Evolutionary conservation across 1,140 invertebrate species (phyloP), one percentile per base, ranked within the genome.

Genomic region (Neodiprion pinetum): DNA sequence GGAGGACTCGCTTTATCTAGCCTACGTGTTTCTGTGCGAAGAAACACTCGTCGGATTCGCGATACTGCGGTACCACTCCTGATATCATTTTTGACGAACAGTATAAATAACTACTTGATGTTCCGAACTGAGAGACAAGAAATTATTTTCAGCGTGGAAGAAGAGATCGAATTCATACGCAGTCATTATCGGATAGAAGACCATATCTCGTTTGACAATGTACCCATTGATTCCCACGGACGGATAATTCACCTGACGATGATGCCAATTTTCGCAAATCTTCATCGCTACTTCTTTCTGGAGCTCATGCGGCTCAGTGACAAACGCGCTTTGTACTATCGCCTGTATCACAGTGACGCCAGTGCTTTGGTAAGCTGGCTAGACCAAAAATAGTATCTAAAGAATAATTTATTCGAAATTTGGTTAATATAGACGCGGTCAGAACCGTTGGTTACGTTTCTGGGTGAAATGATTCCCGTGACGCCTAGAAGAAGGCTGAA

Each of bases 281-380:
- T 91, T 74, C 85, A 88, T 0, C 90, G 90, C 75, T 89, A 89
- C 84, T 92, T 91, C 75, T 81, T 93, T 71, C 88, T 91, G n/a
- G 92, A 93, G 74, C 61, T 93, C 3, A 82, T 91, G 67, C 84
- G 91, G 7, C 82, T 90, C 7, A 89, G 86, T 0, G 82, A 84
- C 11, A 85, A 81, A 67, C 76, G 82, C 4, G 82, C 83, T 14
- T 78, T 90, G 3, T 92, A 89, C 81, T 88, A 90, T 72, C 86
- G 87, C 8, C 80, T 92, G 7, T 89, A 89, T 75, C 70, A 77
- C 21, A 77, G 47, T 85, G 86, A 88, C 77, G 81, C 17, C 80
- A 84, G 76, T 70, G 80, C 40, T 80, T 0, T 86, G 84, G 74
- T 86, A 79, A 84, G 85, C 21, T 75, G 17, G 17, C 17, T 21